Evolutionary conservation across 2,888 invertebrate genomes (phyloP), one percentile per base, ranked within the genome.

Genomic region (Crocallis elinguaria): DNA sequence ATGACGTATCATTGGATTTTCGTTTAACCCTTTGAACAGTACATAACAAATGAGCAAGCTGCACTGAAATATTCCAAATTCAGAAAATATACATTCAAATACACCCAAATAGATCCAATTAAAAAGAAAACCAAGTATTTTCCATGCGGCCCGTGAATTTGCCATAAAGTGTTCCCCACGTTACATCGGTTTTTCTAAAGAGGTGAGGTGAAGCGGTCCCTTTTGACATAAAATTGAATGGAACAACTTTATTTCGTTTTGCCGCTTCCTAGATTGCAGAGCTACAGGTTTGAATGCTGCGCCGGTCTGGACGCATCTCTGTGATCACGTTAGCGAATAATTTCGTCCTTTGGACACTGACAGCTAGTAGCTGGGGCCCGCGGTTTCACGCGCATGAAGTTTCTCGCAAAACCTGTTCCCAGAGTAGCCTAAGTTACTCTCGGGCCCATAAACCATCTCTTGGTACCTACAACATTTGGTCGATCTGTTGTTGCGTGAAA

Each of bases 141-240:
- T 35, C 38, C 42, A 39, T 35, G 35, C 30, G 29, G 42, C 13
- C 41, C 42, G 36, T 19, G 37, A 36, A 44, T 42, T 33, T 25
- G 1, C 50, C 29, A 38, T 56, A 50, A 62, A 48, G 51, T 49
- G 50, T 53, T 52, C 39, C 36, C 38, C 14, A 27, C 29, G 52
- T 49, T 55, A 49, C 56, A 55, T 59, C 37, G 46, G 57, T 49
- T 62, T 54, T 54, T 54, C 58, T 59, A 45, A 46, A 54, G 45
- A 37, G 48, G 42, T 48, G 27, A 23, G 51, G 51, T 5, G 49
- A 39, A 58, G 36, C 42, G 51, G 36, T 33, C 37, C 46, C 48
- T 49, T 58, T 61, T 49, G 14, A 52, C 55, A 61, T 49, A 50
- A 58, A 53, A 53, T 45, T 49, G 45, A 56, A 53, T 44, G 23